Evolutionary conservation across 2,888 invertebrate species (phyloP), one percentile per base, ranked within the genome.

Genomic region (Sussaba pulchella): DNA sequence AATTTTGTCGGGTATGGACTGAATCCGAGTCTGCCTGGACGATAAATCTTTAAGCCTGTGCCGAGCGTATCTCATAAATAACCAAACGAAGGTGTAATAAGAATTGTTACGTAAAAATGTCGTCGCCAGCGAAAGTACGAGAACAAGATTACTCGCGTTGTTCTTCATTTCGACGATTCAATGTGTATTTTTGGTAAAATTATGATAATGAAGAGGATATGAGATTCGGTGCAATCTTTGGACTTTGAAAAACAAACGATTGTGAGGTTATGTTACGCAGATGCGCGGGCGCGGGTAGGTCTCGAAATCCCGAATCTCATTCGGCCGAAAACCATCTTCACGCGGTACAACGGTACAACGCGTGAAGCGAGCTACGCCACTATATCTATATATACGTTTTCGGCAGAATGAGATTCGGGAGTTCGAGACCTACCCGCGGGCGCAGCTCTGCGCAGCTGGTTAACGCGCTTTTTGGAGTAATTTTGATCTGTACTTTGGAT

Each of bases 11-110:
- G 88, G 76, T 10, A 90, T 17, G 9, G 84, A 85, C 0, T 76
- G 19, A 36, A 88, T 50, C 24, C 78, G 75, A 5, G 83, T 75
- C 71, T 74, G n/a, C 43, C 75, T 76, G 19, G 82, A 83, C 21
- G 83, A 69, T 10, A 91, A 63, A 69, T 59, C 63, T 67, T 85
- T 70, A 6, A 90, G 54, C 82, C 82, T 85, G 61, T 82, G 39
- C 21, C 78, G 57, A 1, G 82, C 36, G 59, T 87, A 91, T 80
- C 85, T 83, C 72, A 86, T 54, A 45, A 90, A 88, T 9, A 84
- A 63, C 41, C 87, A 83, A 67, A 82, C 61, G 5, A 89, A 31
- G n/a, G 80, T 45, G 43, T 93, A 85, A 71, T 79, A 82, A 31
- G 52, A 50, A 83, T 89, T 86, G 21, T 74, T 73, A 57, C 82